Evolutionary conservation across 2,888 invertebrate genomes (phyloP).

Genomic region (Alentia gelatinosa): DNA sequence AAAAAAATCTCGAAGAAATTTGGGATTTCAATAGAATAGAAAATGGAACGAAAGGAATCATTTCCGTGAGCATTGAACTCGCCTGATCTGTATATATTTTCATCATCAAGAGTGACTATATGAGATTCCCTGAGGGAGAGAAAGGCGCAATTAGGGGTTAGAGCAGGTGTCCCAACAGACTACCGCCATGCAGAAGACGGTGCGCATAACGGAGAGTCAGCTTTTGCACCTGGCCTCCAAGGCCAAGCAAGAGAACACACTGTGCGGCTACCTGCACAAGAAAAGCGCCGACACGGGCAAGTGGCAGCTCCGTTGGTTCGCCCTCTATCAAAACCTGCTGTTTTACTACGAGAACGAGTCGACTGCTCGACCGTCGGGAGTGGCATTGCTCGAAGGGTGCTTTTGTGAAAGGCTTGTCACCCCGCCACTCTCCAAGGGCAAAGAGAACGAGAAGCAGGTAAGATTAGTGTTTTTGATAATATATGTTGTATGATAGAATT

Average conservation of each 20-base stretch:
- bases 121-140: no score
- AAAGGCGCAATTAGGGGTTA: no score
- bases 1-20: no score
- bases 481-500: no score
- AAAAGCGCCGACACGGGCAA: conserved; percentile 91
- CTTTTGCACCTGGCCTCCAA: conserved; percentile 91
- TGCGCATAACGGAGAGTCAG: conserved; percentile 91
- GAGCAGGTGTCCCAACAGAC: no score
- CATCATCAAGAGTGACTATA: no score
- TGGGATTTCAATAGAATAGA: no score
- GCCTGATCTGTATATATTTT: no score
- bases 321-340: conserved; percentile 88
- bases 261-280: conserved; percentile 92
- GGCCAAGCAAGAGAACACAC: conserved; percentile 91
- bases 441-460: conserved; percentile 78
- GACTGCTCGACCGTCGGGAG: conserved; percentile 89
- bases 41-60: no score
- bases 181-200: conserved; percentile 88
- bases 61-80: no score
- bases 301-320: conserved; percentile 87
- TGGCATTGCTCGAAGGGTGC: conserved; percentile 92
- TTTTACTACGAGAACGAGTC: conserved; percentile 95
- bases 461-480: no score
- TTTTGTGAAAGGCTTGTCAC: conserved; percentile 83
- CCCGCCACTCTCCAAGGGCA: conserved; percentile 72